Conservation (phyloP, 2,113 vertebrate species). For the Eubucco bourcierii region DNA sequence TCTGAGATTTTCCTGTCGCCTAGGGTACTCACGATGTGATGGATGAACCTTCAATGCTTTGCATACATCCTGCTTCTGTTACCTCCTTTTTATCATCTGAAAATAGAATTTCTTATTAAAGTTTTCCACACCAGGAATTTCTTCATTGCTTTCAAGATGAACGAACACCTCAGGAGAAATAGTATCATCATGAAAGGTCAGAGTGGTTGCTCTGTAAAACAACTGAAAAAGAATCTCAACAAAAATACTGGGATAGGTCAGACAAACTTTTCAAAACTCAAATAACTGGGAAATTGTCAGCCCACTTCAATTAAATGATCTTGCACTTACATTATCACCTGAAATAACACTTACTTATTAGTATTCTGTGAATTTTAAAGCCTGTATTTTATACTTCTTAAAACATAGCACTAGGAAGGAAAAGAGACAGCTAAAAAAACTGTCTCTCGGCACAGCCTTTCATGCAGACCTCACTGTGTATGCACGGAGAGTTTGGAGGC, state of each 20-base stretch:
- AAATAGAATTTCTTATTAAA: constrained; percentile 21
- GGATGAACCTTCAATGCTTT: neutral
- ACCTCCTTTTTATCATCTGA: neutral
- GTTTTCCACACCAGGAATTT: constrained; percentile 14
- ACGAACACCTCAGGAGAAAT: constrained; percentile 17
- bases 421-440: neutral
- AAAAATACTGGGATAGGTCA: neutral
- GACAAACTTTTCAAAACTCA: constrained; percentile 11
- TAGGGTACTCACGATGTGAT: neutral
- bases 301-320: neutral
- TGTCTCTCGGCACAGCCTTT: fast-evolving
- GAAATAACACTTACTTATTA: neutral
- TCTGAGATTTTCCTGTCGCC: neutral
- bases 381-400: neutral
- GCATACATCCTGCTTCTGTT: neutral
- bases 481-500: fast-evolving
- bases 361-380: neutral
- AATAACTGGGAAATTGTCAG: neutral
- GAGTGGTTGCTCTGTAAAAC: neutral
- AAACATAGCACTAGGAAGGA: neutral
- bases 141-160: constrained; percentile 31
- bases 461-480: fast-evolving
- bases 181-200: constrained; percentile 9
- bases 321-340: neutral
- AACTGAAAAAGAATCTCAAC: neutral